These are phyloP conservation scores for Tipula unca DNA, from an alignment of 2,888 invertebrate species.

Conservation along the genomic window DNA sequence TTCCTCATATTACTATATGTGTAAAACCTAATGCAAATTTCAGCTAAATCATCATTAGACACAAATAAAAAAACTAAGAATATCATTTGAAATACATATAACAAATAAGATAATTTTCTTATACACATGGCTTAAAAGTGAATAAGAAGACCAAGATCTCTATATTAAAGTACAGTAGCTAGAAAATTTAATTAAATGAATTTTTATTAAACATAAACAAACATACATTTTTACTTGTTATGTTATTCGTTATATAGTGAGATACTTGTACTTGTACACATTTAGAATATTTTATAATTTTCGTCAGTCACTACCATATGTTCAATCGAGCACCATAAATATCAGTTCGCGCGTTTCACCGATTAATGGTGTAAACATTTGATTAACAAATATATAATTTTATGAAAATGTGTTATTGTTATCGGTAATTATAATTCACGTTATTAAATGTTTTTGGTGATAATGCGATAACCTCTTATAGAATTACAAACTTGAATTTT, in stretches of 20 bases:
- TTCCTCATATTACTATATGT: too few relatives aligned
- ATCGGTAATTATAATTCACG: neutral
- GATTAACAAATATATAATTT: neutral
- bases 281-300: neutral
- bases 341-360: neutral
- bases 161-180: neutral
- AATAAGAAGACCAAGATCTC: neutral
- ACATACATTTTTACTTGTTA: neutral
- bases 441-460: neutral
- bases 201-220: neutral
- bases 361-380: too few relatives aligned
- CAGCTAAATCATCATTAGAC: neutral
- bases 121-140: neutral
- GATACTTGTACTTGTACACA: neutral
- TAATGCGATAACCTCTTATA: neutral
- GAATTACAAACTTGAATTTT: too few relatives aligned
- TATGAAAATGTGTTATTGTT: neutral
- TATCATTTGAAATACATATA: too few relatives aligned
- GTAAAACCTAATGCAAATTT: too few relatives aligned
- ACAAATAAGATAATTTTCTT: neutral
- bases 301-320: neutral
- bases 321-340: neutral
- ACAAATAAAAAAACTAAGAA: too few relatives aligned
- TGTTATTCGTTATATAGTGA: neutral
- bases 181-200: neutral